Base-by-base conservation (phyloP, 23 tunicate species). In the Clavelina lepadiformis region DNA sequence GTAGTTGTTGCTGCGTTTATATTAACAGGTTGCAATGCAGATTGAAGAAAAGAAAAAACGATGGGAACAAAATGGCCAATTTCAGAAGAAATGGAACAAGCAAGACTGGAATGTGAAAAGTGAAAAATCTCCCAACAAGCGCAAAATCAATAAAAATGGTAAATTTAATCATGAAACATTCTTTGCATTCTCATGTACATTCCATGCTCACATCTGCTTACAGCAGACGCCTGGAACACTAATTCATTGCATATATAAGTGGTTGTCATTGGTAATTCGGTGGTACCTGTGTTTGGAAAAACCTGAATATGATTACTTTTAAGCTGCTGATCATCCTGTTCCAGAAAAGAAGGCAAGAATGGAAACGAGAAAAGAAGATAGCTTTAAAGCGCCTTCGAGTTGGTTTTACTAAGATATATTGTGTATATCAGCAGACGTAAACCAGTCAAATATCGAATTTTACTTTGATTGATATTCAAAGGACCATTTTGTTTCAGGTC, bases 351-450 rank as follows among this genome's bases (percentile, higher is more conserved):
- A n/a, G n/a, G n/a, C n/a, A 11, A 11, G 13, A 59, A 59, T 26
- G 18, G 37, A 41, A 22, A 28, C 70, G 7, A 21, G 57, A 2
- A 22, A 3, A 2, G 56, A 56, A 51, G 74, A 73, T 7, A 67
- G 69, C 2, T 81, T 81, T 31, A 81, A 81, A 55, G 74, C 73
- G 5, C 88, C 88, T 19, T 18, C 70, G 34, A 63, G 70, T 58
- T 35, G 21, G 35, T 49, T 38, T 65, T 35, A 21, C 49, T 13
- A 15, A 44, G 15, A 44, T 44, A 44, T 44, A 44, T 15, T 11
- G n/a, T n/a, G n/a, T n/a, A n/a, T n/a, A n/a, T n/a, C 11, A 41
- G 11, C 49, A 41, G 49, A 41, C 49, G 11, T 15, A 41, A 8
- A 15, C 49, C 49, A 41, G 49, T 41, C 15, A 41, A 41, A 15